Conservation (phyloP, 2,888 invertebrate genomes). For the Lepidochitona cinerea region DNA sequence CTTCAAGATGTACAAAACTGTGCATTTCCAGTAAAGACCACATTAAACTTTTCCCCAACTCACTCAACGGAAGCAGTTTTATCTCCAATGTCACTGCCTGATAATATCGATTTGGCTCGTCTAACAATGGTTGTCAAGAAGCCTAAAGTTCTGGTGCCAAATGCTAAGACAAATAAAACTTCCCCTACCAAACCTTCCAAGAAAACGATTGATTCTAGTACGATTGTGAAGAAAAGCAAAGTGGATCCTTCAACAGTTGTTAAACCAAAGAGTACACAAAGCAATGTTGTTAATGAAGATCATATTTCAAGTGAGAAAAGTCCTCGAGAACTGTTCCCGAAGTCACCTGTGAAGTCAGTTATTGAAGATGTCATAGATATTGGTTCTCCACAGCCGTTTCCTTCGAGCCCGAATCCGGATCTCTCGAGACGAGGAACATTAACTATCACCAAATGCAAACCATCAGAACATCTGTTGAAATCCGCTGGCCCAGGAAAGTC, state of each 20-base stretch:
- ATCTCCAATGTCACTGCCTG: background rate
- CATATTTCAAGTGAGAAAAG: background rate
- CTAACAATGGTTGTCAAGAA: background rate
- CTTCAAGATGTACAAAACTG: background rate
- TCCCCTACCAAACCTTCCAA: background rate
- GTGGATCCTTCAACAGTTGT: conserved; percentile 8
- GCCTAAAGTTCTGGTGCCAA: background rate
- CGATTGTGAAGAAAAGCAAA: conserved; percentile 35
- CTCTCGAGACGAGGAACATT: conserved; percentile 38
- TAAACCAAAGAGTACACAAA: background rate
- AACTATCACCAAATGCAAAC: conserved; percentile 51
- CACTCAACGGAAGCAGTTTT: background rate
- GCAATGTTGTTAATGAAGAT: background rate
- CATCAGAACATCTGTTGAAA: conserved; percentile 48
- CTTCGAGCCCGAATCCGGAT: conserved; percentile 22
- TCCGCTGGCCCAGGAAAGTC: conserved; percentile 16
- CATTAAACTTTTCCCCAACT: background rate
- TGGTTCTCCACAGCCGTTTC: conserved; percentile 18
- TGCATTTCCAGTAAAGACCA: background rate
- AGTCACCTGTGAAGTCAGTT: background rate
- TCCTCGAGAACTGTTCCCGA: background rate
- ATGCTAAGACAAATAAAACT: background rate
- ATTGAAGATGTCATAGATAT: background rate
- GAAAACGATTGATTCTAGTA: background rate
- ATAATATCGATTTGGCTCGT: background rate